A percentile compares a stretch with the other conserved stretches of the same genome.
Evolutionary conservation across 2,797 vertebrate genomes (phyloP).

Genomic region (Pantherophis vulpinus): DNA sequence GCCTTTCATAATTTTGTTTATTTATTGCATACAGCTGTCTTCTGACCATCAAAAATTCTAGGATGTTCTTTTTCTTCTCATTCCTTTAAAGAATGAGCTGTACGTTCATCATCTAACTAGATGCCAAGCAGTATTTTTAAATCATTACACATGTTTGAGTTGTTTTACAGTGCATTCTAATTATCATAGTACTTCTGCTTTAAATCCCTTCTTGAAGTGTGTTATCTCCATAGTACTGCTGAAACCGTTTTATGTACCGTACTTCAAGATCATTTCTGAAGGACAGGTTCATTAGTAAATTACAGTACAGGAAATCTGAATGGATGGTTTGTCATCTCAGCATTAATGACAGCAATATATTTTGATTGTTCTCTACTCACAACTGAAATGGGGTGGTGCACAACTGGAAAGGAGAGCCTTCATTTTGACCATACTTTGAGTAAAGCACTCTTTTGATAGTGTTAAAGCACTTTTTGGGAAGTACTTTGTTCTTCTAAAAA

Average conservation of each 20-base stretch:
- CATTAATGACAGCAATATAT: constrained; percentile 70
- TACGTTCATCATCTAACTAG: constrained; percentile 68
- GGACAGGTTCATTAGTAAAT: constrained; percentile 69
- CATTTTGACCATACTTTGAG: neutral
- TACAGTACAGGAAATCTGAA: constrained; percentile 67
- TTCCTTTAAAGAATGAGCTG: constrained; percentile 34
- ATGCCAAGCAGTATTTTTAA: constrained; percentile 72
- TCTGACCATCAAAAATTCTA: neutral
- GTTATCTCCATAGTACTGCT: neutral
- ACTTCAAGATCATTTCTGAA: constrained; percentile 53
- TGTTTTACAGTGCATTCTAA: constrained; percentile 66
- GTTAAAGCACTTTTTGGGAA: neutral
- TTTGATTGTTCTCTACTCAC: constrained; percentile 70
- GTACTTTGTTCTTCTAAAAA: neutral
- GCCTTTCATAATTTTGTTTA: neutral
- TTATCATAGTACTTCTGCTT: neutral
- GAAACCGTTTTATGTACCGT: constrained; percentile 61
- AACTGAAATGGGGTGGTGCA: constrained; percentile 19
- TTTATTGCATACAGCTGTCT: neutral
- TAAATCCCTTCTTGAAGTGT: neutral
- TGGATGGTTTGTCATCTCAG: constrained; percentile 60
- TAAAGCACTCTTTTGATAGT: neutral
- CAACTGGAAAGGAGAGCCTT: neutral
- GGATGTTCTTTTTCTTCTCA: neutral
- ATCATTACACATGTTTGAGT: constrained; percentile 70